Conservation (phyloP, 1,140 invertebrate species). For the Hycleus phaleratus region DNA sequence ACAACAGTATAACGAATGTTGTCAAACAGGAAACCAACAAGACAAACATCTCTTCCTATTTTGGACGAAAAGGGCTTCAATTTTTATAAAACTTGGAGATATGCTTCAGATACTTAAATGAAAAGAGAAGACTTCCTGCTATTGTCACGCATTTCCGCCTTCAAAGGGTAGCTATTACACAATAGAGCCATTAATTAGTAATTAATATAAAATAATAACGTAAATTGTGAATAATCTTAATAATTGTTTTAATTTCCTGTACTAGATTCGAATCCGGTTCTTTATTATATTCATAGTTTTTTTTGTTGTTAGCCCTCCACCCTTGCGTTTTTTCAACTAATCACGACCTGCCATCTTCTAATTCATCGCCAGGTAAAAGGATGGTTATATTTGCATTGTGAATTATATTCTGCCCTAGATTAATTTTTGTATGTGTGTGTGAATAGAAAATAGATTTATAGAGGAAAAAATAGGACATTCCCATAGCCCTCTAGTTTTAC, state of each 20-base stretch:
- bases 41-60: too few relatives aligned
- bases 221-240: neutral
- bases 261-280: neutral
- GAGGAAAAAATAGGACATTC: conserved; percentile 16
- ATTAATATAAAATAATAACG: neutral
- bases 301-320: neutral
- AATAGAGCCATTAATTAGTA: neutral
- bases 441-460: too few relatives aligned
- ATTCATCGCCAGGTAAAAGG: conserved; percentile 1
- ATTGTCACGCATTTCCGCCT: conserved; percentile 15
- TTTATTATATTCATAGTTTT: neutral
- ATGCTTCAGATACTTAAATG: conserved; percentile 5
- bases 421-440: too few relatives aligned
- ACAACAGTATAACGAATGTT: too few relatives aligned
- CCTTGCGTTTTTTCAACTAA: neutral
- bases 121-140: conserved; percentile 6
- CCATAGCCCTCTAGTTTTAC: neutral
- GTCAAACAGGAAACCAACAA: too few relatives aligned
- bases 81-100: conserved; percentile 1
- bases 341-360: conserved; percentile 11
- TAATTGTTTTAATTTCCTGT: neutral
- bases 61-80: neutral
- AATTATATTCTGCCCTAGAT: conserved; percentile 7
- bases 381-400: conserved; percentile 17
- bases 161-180: neutral